Evolutionary conservation across 2,888 invertebrate genomes (phyloP), one percentile per base, ranked within the genome.

Genomic region (Griposia aprilina): DNA sequence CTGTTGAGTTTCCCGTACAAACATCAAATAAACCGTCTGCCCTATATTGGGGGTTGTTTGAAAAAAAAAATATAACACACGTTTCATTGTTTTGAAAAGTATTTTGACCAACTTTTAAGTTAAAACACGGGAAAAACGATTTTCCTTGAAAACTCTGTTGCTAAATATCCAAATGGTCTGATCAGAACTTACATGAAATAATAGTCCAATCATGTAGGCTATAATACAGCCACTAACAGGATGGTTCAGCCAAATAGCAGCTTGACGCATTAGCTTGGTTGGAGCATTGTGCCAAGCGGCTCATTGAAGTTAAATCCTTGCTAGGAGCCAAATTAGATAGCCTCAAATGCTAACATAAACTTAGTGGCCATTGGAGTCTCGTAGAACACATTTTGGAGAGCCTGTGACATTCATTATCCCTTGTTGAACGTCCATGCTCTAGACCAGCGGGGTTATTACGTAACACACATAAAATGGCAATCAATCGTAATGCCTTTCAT

Each of bases 251-350:
- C 78, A 70, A 86, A 83, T 83, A 76, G 59, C 75, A 74, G 66
- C 83, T 52, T 79, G 75, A 82, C 30, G 74, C 45, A 82, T 84
- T 72, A 78, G 75, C 45, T 50, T 67, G 62, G 30, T 1, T 62
- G 36, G 76, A 83, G 60, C 55, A 17, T 48, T 57, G 80, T 83
- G 84, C 86, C 84, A 84, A 86, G 83, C 76, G 69, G 86, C 55
- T 73, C 83, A 75, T 85, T 75, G 83, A 82, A 71, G 83, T 82
- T 84, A 86, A 82, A 84, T 86, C 74, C 72, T 55, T 63, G 62
- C 45, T 82, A 60, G 66, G 26, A 79, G 83, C 86, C 83, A 84
- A 84, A 86, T 84, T 82, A 86, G 86, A 83, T 84, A 82, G 50
- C 75, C 70, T 68, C 69, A 83, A 79, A 79, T 57, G 52, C 41